phyloP scores from a whole-genome alignment of 2,888 invertebrate genomes.

The Arenicola marina region DNA sequence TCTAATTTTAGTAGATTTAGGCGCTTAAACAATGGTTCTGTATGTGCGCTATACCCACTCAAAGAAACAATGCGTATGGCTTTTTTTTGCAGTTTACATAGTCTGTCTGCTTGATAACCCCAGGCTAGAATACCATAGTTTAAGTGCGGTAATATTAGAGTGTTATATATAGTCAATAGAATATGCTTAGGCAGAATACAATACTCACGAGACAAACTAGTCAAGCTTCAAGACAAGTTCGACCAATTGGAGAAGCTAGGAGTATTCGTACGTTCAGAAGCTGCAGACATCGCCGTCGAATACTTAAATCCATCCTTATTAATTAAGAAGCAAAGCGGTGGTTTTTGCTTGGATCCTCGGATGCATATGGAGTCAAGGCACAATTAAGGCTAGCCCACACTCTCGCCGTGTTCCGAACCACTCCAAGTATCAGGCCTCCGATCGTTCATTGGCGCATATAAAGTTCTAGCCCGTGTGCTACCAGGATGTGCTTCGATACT shows the following conservation, averaged over 20 bases:
- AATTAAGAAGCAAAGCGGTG: background rate
- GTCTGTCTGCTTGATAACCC: no score
- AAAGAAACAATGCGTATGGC: no score
- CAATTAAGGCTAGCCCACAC: slow-evolving; percentile 6
- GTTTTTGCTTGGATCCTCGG: background rate
- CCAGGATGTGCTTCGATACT: background rate
- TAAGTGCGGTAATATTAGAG: no score
- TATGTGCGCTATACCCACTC: no score
- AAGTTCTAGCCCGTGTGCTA: background rate
- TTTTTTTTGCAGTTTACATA: no score
- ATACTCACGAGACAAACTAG: slow-evolving; percentile 14
- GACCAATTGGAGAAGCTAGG: slow-evolving; percentile 12
- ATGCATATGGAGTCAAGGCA: slow-evolving; percentile 7
- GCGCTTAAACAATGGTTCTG: no score
- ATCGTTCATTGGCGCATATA: slow-evolving; percentile 2
- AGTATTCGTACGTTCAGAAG: slow-evolving; percentile 12
- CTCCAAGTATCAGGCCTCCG: background rate
- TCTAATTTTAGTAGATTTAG: no score
- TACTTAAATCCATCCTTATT: slow-evolving; percentile 7
- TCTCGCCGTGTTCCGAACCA: slow-evolving; percentile 1
- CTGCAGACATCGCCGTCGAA: slow-evolving; percentile 9
- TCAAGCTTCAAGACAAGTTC: slow-evolving; percentile 16
- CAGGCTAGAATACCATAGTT: no score
- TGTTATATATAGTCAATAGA: no score
- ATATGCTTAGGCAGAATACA: slow-evolving; percentile 13